Evolutionary conservation across 2,888 invertebrate species (phyloP), one percentile per base, ranked within the genome.

Genomic region (Drosophila multiciliata): DNA sequence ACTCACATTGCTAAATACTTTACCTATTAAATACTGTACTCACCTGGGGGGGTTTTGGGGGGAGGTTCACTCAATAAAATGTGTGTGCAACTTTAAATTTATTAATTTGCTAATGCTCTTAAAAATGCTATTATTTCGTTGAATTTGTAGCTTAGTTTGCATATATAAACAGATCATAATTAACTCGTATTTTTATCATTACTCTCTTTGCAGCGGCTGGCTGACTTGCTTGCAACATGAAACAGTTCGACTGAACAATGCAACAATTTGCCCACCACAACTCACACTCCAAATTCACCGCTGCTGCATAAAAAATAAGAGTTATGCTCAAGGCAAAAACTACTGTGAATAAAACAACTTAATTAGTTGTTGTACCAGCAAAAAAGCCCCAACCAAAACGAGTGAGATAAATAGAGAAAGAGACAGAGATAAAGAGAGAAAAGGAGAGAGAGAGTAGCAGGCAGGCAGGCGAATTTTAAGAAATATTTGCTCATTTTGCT

Each of bases 311-410:
- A 83, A 83, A 79, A 69, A 78, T 62, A 74, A 80, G 83, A 86
- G 83, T 82, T 88, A 73, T 82, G 83, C 86, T 64, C 75, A 66
- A 70, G 80, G 88, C 87, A 89, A 78, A 81, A 89, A 90, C 76
- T 78, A 80, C 71, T 78, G 84, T 82, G 82, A 82, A 82, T 79
- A 85, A 81, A 83, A 83, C 87, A 89, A 88, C 89, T 91, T 90
- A 90, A 87, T 89, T 91, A 90, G 89, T 78, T 82, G 88, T 81
- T 84, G 79, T 64, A 78, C 75, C 76, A 67, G 61, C 68, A 78
- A 74, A 78, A 82, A 75, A 49, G 69, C 15, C 1, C 23, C 23
- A 8, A 45, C 8, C 45, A 15, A 15, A 45, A 15, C 45, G 45
- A 45, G 45, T 26, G 45, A 45, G 45, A 23, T 15, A 45, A 8